These are phyloP conservation scores for Bucorvus abyssinicus DNA, from an alignment of 2,797 vertebrate genomes.

Conservation along the genomic window DNA sequence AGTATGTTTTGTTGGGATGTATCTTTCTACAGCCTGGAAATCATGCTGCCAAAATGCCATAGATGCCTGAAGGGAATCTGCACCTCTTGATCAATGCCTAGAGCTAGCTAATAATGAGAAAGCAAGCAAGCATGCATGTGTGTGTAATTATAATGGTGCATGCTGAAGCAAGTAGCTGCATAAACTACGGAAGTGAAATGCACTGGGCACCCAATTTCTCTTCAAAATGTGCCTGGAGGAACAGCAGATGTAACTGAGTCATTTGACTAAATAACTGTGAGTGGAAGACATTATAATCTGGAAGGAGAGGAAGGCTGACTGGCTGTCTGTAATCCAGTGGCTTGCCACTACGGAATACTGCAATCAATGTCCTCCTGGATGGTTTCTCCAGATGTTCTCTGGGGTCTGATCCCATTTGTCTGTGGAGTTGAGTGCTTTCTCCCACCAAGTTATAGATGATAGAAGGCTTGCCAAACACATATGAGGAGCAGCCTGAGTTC, in stretches of 20 bases:
- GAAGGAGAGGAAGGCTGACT: neutral
- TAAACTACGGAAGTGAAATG: neutral
- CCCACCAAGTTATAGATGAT: neutral
- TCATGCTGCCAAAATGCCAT: neutral
- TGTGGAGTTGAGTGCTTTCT: neutral
- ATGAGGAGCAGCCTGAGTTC: neutral
- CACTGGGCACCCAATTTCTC: neutral
- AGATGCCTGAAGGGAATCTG: neutral
- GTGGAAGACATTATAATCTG: neutral
- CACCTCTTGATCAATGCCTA: neutral
- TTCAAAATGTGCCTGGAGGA: neutral
- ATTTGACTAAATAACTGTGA: neutral
- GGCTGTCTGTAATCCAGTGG: neutral
- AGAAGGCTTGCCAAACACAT: neutral
- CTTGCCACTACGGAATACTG: neutral
- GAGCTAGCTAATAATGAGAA: neutral
- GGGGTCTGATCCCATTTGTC: neutral
- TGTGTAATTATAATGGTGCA: neutral
- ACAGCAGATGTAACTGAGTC: neutral
- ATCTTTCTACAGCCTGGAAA: neutral
- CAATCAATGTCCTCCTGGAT: neutral
- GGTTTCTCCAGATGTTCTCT: neutral
- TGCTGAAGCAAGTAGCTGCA: neutral
- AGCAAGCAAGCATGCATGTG: rapidly evolving
- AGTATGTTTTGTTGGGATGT: neutral